Conservation (phyloP, 2,113 vertebrate species). For the Larimichthys polyactis region DNA sequence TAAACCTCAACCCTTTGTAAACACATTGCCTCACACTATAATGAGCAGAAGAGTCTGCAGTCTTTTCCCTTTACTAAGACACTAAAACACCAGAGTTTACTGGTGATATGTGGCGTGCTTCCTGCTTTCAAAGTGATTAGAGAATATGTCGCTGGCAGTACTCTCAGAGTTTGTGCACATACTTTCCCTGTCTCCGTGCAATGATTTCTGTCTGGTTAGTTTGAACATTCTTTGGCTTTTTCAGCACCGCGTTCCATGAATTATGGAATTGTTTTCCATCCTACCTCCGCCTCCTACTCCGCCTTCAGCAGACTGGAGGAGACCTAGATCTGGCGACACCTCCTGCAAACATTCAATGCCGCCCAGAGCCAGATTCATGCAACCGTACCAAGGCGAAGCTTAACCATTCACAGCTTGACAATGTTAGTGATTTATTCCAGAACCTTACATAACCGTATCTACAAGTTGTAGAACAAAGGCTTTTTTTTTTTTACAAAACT, state of each 20-base stretch:
- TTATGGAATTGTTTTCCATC: slow-evolving; percentile 15
- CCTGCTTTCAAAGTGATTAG: background rate
- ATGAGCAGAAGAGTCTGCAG: too few relatives aligned
- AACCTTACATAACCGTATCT: background rate
- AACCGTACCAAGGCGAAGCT: background rate
- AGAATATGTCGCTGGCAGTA: background rate
- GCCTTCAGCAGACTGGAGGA: background rate
- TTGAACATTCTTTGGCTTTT: background rate
- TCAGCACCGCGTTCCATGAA: slow-evolving; percentile 1
- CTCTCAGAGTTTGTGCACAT: background rate
- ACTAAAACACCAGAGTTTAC: background rate
- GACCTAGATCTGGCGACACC: slow-evolving; percentile 8
- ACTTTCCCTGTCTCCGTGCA: too few relatives aligned
- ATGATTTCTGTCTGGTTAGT: background rate
- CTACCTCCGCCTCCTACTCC: background rate
- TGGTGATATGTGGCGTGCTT: background rate
- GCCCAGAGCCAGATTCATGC: slow-evolving; percentile 1
- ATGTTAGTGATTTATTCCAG: background rate
- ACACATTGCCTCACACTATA: background rate
- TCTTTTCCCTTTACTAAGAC: background rate
- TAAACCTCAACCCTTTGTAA: background rate
- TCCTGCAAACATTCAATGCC: slow-evolving; percentile 11
- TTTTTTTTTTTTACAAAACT: background rate
- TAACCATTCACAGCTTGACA: background rate
- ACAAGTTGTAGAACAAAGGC: background rate